A percentile compares a stretch with the other conserved stretches of the same genome.
These are phyloP conservation scores for Priocnemis perturbator DNA, from an alignment of 2,888 invertebrate species.

Conservation along the genomic window DNA sequence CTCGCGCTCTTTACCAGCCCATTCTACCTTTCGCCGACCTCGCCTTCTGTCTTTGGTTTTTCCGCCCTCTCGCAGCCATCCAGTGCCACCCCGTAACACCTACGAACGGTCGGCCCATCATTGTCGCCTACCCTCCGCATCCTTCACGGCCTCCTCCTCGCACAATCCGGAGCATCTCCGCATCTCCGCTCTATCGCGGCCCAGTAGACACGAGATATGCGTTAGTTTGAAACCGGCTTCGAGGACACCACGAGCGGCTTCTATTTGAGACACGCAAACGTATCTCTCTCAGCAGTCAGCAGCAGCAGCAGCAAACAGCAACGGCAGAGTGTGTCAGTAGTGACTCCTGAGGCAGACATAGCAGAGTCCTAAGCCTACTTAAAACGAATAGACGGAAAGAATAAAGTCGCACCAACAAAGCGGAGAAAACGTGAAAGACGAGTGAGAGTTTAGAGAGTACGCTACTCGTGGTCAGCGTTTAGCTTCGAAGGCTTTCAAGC, in stretches of 20 bases:
- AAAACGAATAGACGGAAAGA: too few relatives aligned
- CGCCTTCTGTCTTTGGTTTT: slow-evolving; percentile 18
- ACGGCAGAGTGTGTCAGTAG: background rate
- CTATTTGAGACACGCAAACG: slow-evolving; percentile 38
- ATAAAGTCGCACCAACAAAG: background rate
- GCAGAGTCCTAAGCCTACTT: too few relatives aligned
- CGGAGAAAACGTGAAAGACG: slow-evolving; percentile 18
- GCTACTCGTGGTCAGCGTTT: slow-evolving; percentile 45
- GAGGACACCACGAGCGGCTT: slow-evolving; percentile 51
- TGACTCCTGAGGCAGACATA: too few relatives aligned
- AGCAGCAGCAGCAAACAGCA: background rate
- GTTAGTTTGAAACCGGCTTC: slow-evolving; percentile 55
- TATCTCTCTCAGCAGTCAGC: slow-evolving; percentile 7
- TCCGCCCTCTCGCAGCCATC: slow-evolving; percentile 21
- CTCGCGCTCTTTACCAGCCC: slow-evolving; percentile 38
- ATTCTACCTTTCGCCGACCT: slow-evolving; percentile 28
- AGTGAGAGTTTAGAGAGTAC: slow-evolving; percentile 33
- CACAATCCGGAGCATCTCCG: background rate
- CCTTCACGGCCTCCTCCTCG: background rate
- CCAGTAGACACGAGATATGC: slow-evolving; percentile 36
- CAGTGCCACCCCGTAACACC: slow-evolving; percentile 18
- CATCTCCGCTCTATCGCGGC: background rate
- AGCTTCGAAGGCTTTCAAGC: slow-evolving; percentile 56
- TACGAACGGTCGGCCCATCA: slow-evolving; percentile 42
- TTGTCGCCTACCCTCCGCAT: slow-evolving; percentile 3